phyloP scores from a whole-genome alignment of 2,888 invertebrate species.

The Drosophila limbata region DNA sequence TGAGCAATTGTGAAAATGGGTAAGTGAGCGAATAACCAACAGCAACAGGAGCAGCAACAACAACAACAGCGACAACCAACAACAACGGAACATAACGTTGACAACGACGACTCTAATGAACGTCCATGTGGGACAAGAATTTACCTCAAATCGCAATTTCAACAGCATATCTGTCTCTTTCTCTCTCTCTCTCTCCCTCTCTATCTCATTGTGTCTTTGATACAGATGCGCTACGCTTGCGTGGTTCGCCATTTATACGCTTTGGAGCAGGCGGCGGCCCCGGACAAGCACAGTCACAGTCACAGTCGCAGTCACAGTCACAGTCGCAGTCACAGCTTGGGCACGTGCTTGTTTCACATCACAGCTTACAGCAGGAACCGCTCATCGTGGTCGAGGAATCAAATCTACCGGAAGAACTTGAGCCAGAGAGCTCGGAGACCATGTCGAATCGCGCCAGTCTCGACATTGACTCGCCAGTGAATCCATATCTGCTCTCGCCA shows the following conservation, averaged over 20 bases:
- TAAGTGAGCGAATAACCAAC: slow-evolving; percentile 49
- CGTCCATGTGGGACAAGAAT: slow-evolving; percentile 29
- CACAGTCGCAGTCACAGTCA: slow-evolving; percentile 17
- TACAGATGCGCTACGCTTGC: slow-evolving; percentile 86
- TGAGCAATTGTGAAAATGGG: slow-evolving; percentile 69
- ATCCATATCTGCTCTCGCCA: slow-evolving; percentile 93
- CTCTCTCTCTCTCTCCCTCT: background rate
- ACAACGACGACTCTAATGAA: slow-evolving; percentile 41
- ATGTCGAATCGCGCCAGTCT: slow-evolving; percentile 88
- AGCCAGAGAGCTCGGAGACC: slow-evolving; percentile 85
- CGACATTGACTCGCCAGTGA: slow-evolving; percentile 92
- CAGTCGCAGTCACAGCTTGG: slow-evolving; percentile 8
- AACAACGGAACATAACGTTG: background rate
- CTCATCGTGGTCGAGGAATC: slow-evolving; percentile 94
- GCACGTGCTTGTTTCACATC: slow-evolving; percentile 16
- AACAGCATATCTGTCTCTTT: background rate
- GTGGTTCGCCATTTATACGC: slow-evolving; percentile 89
- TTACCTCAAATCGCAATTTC: slow-evolving; percentile 28
- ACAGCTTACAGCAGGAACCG: slow-evolving; percentile 88
- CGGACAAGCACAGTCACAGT: slow-evolving; percentile 37
- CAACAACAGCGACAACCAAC: slow-evolving; percentile 1
- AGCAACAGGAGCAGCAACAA: background rate
- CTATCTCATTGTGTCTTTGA: background rate
- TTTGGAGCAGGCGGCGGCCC: slow-evolving; percentile 82
- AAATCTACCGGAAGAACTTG: slow-evolving; percentile 89